These are phyloP conservation scores for Harpegnathos saltator DNA, from an alignment of 1,140 invertebrate genomes.

Conservation along the genomic window DNA sequence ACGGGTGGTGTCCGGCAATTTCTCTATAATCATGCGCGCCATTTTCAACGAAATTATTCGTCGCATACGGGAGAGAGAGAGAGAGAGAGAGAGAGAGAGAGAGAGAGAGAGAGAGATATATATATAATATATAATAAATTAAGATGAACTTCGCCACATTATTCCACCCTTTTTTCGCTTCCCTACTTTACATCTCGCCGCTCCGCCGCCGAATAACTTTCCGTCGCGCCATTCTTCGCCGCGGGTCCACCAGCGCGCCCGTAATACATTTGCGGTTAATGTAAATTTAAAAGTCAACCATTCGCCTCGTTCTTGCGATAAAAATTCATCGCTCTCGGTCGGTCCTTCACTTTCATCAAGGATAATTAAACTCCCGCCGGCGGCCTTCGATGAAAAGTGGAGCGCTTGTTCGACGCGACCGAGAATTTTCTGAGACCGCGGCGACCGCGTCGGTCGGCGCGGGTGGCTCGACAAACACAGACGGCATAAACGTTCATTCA, in stretches of 20 bases:
- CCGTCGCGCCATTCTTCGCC: conserved; percentile 52
- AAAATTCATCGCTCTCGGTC: conserved; percentile 65
- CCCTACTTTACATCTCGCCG: conserved; percentile 48
- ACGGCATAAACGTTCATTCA: conserved; percentile 21
- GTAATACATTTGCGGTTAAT: conserved; percentile 67
- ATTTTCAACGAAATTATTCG: not conserved
- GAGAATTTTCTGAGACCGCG: conserved; percentile 33
- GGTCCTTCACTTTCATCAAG: conserved; percentile 57
- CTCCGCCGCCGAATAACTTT: conserved; percentile 62
- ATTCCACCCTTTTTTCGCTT: conserved; percentile 20
- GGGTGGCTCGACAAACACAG: conserved; percentile 39
- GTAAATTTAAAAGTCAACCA: conserved; percentile 63
- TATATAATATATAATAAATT: conserved; percentile 62
- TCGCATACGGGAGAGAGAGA: conserved; percentile 12
- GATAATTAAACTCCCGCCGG: conserved; percentile 48
- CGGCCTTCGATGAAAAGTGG: conserved; percentile 45
- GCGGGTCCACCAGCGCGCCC: conserved; percentile 38
- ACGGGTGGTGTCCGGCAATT: conserved; percentile 8
- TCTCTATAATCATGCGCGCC: not conserved
- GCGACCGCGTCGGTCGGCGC: not conserved
- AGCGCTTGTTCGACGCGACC: conserved; percentile 24
- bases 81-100: too few relatives aligned
- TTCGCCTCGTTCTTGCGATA: conserved; percentile 57
- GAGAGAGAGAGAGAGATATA: too few relatives aligned
- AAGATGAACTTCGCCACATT: conserved; percentile 62